These are phyloP conservation scores for Amphiprion clarkii DNA, from an alignment of 2,797 vertebrate genomes.

Conservation along the genomic window DNA sequence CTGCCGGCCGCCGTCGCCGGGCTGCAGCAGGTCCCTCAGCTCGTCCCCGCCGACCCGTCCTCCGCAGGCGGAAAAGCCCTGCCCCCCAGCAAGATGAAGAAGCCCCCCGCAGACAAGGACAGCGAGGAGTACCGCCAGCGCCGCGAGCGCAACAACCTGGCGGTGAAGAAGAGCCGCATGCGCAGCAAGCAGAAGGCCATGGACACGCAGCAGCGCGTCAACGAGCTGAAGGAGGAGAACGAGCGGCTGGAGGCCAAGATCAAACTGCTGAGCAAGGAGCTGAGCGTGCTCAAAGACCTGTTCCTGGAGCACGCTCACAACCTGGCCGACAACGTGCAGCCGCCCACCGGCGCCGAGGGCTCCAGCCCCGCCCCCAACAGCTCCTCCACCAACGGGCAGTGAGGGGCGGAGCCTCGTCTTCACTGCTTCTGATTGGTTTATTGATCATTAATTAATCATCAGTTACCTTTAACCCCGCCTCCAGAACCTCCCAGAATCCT, in stretches of 20 bases:
- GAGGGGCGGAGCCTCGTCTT: conserved; percentile 36
- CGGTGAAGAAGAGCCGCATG: conserved; percentile 98
- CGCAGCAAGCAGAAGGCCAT: conserved; percentile 98
- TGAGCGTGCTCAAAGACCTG: conserved; percentile 98
- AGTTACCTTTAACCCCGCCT: too few relatives aligned
- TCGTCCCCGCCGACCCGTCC: conserved; percentile 84
- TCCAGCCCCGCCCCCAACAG: conserved; percentile 80
- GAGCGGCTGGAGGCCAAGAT: conserved; percentile 98
- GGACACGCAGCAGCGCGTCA: conserved; percentile 96
- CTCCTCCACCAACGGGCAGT: conserved; percentile 76
- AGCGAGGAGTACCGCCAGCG: conserved; percentile 96
- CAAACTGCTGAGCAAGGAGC: conserved; percentile 97
- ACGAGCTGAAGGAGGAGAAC: conserved; percentile 98
- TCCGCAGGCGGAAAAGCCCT: conserved; percentile 89
- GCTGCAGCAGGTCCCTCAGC: conserved; percentile 91
- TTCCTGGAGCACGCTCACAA: conserved; percentile 98
- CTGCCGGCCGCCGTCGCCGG: conserved; percentile 53
- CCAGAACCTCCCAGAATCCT: too few relatives aligned
- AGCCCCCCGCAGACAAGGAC: conserved; percentile 89
- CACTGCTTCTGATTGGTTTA: too few relatives aligned
- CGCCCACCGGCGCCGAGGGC: conserved; percentile 81
- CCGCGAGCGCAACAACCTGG: conserved; percentile 97
- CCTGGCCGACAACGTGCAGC: conserved; percentile 93
- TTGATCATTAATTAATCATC: too few relatives aligned
- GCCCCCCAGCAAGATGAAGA: conserved; percentile 92